phyloP scores from a whole-genome alignment of 2,113 vertebrate species.

The Empidonax traillii region DNA sequence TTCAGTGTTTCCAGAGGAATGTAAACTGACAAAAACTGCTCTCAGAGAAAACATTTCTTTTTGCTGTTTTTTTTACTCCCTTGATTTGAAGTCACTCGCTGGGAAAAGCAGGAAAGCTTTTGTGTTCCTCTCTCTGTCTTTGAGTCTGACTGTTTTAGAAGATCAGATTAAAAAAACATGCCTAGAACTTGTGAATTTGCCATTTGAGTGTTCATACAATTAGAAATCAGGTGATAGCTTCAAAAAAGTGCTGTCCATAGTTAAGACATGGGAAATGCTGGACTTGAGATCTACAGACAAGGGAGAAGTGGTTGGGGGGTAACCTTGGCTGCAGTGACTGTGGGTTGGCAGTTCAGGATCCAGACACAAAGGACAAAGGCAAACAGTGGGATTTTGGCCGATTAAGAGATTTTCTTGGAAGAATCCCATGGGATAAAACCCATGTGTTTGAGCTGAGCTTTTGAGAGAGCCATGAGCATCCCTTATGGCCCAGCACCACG shows the following conservation, averaged over 20 bases:
- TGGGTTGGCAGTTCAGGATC: background rate
- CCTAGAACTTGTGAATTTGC: background rate
- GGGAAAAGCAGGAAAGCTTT: background rate
- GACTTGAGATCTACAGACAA: background rate
- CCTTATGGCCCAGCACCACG: background rate
- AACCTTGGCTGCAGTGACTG: background rate
- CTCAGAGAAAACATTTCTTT: background rate
- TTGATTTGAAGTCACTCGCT: background rate
- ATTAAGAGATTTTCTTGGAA: background rate
- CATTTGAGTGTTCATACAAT: background rate
- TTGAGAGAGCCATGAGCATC: background rate
- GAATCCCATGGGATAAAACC: background rate
- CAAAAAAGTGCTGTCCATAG: background rate
- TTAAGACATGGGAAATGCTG: background rate
- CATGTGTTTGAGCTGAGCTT: background rate
- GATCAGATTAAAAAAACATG: background rate
- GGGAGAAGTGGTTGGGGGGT: background rate
- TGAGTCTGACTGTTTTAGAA: background rate
- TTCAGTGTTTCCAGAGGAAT: background rate
- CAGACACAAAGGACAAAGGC: background rate
- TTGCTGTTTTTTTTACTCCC: background rate
- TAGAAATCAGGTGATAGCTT: background rate
- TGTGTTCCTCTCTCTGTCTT: background rate
- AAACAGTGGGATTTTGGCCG: background rate
- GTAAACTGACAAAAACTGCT: background rate